Evolutionary conservation across 1,140 invertebrate species (phyloP).

Genomic region (Pseudobourletiella spinata): DNA sequence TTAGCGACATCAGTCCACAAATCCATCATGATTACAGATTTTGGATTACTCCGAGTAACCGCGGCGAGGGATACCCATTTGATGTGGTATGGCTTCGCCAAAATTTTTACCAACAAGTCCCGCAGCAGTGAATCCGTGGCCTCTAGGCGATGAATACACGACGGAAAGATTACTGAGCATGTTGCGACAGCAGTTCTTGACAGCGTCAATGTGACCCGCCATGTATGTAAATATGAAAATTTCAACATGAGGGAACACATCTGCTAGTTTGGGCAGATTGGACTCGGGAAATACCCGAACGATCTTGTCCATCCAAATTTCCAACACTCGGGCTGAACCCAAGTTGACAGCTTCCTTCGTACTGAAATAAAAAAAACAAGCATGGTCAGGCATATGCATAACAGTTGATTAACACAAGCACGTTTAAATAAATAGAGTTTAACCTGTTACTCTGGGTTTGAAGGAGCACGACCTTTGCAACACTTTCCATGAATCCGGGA

Average conservation of each 20-base stretch:
- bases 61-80: conserved; percentile 24
- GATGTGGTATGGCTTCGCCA: conserved; percentile 13
- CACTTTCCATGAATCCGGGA: neutral
- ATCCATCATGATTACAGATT: conserved; percentile 1
- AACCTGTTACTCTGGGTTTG: neutral
- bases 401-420: neutral
- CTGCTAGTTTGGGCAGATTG: neutral
- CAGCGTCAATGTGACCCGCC: conserved; percentile 31
- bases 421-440: neutral
- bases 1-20: conserved; percentile 1
- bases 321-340: conserved; percentile 20
- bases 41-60: conserved; percentile 2
- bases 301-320: conserved; percentile 26
- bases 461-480: neutral
- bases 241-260: conserved; percentile 21
- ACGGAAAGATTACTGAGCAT: neutral
- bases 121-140: neutral
- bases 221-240: conserved; percentile 31
- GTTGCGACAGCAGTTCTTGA: conserved; percentile 28
- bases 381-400: neutral
- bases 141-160: neutral
- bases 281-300: neutral
- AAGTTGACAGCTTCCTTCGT: conserved; percentile 30
- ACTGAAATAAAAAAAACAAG: neutral
- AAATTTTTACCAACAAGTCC: conserved; percentile 9